Conservation (phyloP, 2,797 vertebrate genomes). For the Sphenopsis melanotis region DNA sequence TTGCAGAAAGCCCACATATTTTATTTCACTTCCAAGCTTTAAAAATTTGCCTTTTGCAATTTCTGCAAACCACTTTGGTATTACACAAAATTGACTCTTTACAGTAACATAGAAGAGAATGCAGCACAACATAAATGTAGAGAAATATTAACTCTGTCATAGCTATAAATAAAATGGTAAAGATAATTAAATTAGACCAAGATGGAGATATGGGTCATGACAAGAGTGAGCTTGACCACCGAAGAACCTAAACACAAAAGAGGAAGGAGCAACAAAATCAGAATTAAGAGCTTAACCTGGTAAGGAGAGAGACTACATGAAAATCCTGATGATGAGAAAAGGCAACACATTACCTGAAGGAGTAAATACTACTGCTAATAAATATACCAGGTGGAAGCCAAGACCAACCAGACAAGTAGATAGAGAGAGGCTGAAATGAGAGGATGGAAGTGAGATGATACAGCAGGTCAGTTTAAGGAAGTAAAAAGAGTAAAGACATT, state of each 20-base stretch:
- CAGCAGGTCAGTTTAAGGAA: neutral
- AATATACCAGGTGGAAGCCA: neutral
- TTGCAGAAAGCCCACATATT: neutral
- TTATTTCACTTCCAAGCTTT: neutral
- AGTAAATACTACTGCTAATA: neutral
- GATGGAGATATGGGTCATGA: neutral
- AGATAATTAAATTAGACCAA: neutral
- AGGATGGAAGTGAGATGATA: neutral
- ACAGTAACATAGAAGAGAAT: neutral
- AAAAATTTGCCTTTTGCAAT: neutral
- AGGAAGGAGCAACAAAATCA: neutral
- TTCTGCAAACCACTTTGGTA: neutral
- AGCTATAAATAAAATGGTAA: neutral
- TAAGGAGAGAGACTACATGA: neutral
- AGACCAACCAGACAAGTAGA: neutral
- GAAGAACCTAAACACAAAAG: neutral
- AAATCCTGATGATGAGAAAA: neutral
- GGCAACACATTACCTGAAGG: neutral
- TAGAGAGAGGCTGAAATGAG: neutral
- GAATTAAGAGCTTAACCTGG: neutral
- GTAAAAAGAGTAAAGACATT: neutral
- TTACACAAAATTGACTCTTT: neutral
- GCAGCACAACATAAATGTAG: neutral
- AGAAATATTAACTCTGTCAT: neutral
- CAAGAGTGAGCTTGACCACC: neutral